These are phyloP conservation scores for Plecotus auritus DNA, from an alignment of 2,113 vertebrate species.

Conservation along the genomic window DNA sequence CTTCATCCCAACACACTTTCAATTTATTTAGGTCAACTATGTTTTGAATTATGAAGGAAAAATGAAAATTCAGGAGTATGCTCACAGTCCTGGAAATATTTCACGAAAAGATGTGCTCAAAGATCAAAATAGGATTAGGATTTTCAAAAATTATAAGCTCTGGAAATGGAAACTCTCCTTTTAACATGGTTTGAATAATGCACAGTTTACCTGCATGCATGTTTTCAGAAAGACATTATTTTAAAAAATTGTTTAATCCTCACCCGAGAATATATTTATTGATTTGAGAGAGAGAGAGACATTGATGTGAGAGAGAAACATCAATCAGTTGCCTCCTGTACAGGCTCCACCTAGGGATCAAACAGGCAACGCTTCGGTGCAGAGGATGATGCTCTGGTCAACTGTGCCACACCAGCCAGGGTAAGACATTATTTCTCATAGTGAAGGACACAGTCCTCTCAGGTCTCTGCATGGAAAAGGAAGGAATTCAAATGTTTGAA, in stretches of 20 bases:
- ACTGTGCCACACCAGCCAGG: neutral
- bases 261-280: neutral
- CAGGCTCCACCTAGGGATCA: neutral
- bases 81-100: neutral
- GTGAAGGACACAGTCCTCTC: neutral
- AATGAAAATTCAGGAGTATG: neutral
- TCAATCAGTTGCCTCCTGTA: neutral
- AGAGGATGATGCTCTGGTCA: neutral
- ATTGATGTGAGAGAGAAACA: neutral
- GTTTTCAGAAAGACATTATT: neutral
- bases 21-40: neutral
- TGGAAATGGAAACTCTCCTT: neutral
- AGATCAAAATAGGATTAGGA: neutral
- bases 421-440: neutral
- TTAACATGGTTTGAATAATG: neutral
- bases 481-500: neutral
- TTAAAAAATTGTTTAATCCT: neutral
- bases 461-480: neutral
- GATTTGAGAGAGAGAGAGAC: neutral
- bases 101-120: neutral
- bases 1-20: neutral
- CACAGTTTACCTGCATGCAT: neutral
- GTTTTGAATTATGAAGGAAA: neutral
- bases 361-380: neutral
- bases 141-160: neutral